Conservation (phyloP, 2,888 invertebrate species). For the Cephus nigrinus region DNA sequence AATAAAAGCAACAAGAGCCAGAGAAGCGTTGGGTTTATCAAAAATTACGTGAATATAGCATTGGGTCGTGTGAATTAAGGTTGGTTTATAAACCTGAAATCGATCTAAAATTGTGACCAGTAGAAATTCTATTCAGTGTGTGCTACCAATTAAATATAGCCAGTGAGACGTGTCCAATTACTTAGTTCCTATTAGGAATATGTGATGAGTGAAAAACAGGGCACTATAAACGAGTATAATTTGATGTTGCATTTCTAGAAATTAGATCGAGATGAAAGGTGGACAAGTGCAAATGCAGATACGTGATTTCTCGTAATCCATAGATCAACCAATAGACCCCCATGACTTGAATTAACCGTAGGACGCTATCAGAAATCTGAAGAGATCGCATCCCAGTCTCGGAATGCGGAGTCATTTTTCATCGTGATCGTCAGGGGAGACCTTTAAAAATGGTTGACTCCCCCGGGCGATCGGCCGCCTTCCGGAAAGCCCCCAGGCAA, state of each 20-base stretch:
- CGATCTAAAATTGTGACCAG: background rate
- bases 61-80: background rate
- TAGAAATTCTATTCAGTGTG: background rate
- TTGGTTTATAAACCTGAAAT: background rate
- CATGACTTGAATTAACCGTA: background rate
- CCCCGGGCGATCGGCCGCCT: constrained; percentile 12
- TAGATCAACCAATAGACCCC: background rate
- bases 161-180: background rate
- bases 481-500: constrained; percentile 28
- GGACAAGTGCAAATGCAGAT: background rate
- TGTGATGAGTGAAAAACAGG: background rate
- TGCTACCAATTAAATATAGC: background rate
- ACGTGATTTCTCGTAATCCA: background rate
- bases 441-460: constrained; percentile 3
- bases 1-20: constrained; percentile 21
- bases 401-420: background rate
- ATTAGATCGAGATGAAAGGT: background rate
- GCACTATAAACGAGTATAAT: background rate
- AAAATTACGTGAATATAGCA: constrained; percentile 14
- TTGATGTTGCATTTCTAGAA: background rate
- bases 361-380: background rate
- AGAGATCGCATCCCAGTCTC: background rate
- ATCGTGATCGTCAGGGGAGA: background rate
- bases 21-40: constrained; percentile 19
- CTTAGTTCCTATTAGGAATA: background rate